Conservation (phyloP, 1,140 invertebrate species). For the Teleogryllus occipitalis region DNA sequence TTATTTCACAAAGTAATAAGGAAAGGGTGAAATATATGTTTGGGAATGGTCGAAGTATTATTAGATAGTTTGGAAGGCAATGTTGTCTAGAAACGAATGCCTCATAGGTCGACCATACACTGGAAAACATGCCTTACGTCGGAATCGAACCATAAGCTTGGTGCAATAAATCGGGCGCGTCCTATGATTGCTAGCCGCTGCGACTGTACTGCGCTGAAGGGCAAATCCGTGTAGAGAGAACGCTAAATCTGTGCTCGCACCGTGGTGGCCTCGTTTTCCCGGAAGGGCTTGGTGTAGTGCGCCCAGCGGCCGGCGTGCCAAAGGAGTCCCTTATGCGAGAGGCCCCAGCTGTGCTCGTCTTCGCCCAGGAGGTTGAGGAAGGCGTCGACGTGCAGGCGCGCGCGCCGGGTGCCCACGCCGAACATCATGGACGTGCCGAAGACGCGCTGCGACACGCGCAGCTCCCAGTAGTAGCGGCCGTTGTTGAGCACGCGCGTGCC, state of each 20-base stretch:
- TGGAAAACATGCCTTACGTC: no score
- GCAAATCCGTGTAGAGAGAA: no score
- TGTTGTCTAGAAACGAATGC: no score
- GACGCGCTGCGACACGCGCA: conserved; percentile 53
- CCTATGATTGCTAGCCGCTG: no score
- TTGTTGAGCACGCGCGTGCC: conserved; percentile 55
- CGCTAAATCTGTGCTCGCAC: conserved; percentile 36
- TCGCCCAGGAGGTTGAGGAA: conserved; percentile 65
- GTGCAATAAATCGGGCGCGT: no score
- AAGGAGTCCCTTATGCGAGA: conserved; percentile 63
- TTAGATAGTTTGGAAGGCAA: no score
- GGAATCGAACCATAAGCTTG: no score
- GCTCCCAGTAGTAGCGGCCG: conserved; percentile 51
- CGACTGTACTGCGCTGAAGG: no score
- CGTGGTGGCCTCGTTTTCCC: conserved; percentile 56
- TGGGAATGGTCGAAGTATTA: no score
- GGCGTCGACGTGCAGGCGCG: conserved; percentile 52
- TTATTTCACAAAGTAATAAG: no score
- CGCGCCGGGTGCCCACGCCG: conserved; percentile 55
- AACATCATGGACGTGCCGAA: conserved; percentile 75
- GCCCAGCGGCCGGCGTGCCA: conserved; percentile 56
- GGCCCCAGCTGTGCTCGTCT: conserved; percentile 60
- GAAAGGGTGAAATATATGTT: no score
- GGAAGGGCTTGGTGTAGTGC: conserved; percentile 57
- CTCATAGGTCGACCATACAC: no score